Conservation (phyloP, 2,888 invertebrate species). For the Andricus curvator region DNA sequence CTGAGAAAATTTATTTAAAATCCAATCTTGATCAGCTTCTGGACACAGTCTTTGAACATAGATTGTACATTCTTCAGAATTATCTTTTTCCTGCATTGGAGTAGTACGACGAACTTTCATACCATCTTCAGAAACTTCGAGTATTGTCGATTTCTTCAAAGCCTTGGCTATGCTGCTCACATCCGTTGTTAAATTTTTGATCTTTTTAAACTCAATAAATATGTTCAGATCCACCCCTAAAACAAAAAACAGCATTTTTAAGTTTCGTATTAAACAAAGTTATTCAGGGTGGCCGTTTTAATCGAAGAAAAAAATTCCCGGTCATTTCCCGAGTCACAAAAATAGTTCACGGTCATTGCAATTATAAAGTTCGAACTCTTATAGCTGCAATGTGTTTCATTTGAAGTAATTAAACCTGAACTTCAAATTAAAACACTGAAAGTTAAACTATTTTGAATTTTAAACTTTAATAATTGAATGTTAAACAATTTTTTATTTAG, state of each 20-base stretch:
- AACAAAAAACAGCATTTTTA: slow-evolving; percentile 41
- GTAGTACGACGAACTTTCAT: slow-evolving; percentile 83
- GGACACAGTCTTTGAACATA: slow-evolving; percentile 93
- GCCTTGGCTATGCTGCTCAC: slow-evolving; percentile 88
- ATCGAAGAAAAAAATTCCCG: too few species aligned
- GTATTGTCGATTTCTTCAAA: slow-evolving; percentile 84
- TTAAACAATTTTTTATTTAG: too few species aligned
- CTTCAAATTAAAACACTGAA: too few species aligned
- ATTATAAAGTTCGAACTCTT: too few species aligned
- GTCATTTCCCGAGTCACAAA: too few species aligned
- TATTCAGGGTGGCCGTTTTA: too few species aligned
- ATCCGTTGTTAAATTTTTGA: slow-evolving; percentile 84
- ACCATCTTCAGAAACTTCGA: slow-evolving; percentile 87
- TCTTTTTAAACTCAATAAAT: slow-evolving; percentile 91
- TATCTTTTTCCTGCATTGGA: slow-evolving; percentile 81
- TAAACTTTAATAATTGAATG: too few species aligned
- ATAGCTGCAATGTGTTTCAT: too few species aligned
- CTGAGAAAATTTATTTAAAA: slow-evolving; percentile 87
- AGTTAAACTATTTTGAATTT: too few species aligned
- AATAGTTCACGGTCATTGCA: too few species aligned
- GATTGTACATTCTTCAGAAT: slow-evolving; percentile 87
- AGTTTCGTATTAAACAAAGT: slow-evolving; percentile 33
- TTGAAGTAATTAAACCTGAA: too few species aligned
- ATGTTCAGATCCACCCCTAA: slow-evolving; percentile 84
- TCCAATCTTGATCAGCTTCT: slow-evolving; percentile 90